These are phyloP conservation scores for Coecobrya sp. DNA, from an alignment of 2,888 invertebrate species.

Conservation along the genomic window DNA sequence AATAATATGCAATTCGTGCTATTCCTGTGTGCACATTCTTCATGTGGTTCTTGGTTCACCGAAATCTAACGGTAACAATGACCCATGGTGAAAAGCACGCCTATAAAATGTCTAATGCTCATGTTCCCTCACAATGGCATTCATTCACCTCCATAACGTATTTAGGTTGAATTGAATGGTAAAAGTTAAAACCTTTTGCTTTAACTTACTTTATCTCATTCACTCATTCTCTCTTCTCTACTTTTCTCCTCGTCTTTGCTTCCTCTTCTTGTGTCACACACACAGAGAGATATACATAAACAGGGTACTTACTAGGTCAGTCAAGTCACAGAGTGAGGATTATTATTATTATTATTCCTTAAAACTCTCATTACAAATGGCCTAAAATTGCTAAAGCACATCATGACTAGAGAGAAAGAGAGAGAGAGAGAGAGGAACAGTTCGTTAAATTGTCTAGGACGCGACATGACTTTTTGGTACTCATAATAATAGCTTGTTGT, in stretches of 20 bases:
- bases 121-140: background rate
- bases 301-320: slow-evolving; percentile 17
- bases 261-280: background rate
- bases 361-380: slow-evolving; percentile 62
- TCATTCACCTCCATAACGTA: slow-evolving; percentile 42
- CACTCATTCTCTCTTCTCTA: slow-evolving; percentile 1
- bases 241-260: background rate
- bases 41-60: background rate
- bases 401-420: background rate
- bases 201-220: slow-evolving; percentile 38
- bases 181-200: slow-evolving; percentile 56
- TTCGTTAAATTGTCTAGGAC: slow-evolving; percentile 25
- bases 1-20: background rate
- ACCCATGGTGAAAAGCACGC: slow-evolving; percentile 38
- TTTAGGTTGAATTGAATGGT: slow-evolving; percentile 57
- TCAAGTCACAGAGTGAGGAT: slow-evolving; percentile 17
- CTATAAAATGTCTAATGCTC: background rate
- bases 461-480: slow-evolving; percentile 53
- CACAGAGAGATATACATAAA: background rate
- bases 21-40: background rate
- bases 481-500: slow-evolving; percentile 48
- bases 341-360: slow-evolving; percentile 48
- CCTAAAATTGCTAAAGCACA: background rate
- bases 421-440: background rate
- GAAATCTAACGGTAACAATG: slow-evolving; percentile 36